Conservation (phyloP, 2,888 invertebrate genomes). For the Tenthredo scrophulariae region DNA sequence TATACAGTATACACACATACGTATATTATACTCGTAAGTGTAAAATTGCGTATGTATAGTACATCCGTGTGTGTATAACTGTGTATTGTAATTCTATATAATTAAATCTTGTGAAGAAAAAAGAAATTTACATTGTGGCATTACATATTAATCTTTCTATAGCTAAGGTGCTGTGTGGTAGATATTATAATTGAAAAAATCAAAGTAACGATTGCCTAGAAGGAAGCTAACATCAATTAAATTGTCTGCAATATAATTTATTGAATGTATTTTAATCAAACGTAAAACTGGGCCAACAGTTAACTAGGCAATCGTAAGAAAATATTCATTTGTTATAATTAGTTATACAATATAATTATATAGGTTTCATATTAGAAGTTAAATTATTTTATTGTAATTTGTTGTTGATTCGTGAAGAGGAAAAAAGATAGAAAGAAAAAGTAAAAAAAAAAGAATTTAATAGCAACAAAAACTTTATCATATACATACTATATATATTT, state of each 20-base stretch:
- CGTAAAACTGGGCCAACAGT: neutral
- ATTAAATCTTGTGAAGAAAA: neutral
- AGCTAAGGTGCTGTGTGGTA: constrained; percentile 33
- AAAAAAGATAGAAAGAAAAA: neutral
- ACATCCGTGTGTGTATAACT: neutral
- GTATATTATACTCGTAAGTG: neutral
- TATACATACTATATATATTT: constrained; percentile 24
- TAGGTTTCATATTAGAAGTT: constrained; percentile 39
- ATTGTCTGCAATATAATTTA: neutral
- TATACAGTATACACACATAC: neutral
- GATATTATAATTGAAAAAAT: constrained; percentile 33
- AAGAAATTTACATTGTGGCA: constrained; percentile 2
- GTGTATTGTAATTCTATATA: constrained; percentile 16
- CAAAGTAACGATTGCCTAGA: constrained; percentile 27
- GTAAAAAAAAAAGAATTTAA: neutral
- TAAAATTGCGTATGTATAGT: neutral
- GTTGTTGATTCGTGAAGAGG: constrained; percentile 34
- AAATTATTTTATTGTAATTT: constrained; percentile 46
- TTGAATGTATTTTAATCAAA: neutral
- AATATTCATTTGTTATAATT: constrained; percentile 48
- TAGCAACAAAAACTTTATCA: constrained; percentile 30
- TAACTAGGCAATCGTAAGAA: constrained; percentile 25
- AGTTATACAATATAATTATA: constrained; percentile 11
- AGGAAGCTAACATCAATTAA: neutral
- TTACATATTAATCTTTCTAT: constrained; percentile 22